Evolutionary conservation across 2,113 vertebrate genomes (phyloP), one percentile per base, ranked within the genome.

Genomic region (Corvus hawaiiensis): DNA sequence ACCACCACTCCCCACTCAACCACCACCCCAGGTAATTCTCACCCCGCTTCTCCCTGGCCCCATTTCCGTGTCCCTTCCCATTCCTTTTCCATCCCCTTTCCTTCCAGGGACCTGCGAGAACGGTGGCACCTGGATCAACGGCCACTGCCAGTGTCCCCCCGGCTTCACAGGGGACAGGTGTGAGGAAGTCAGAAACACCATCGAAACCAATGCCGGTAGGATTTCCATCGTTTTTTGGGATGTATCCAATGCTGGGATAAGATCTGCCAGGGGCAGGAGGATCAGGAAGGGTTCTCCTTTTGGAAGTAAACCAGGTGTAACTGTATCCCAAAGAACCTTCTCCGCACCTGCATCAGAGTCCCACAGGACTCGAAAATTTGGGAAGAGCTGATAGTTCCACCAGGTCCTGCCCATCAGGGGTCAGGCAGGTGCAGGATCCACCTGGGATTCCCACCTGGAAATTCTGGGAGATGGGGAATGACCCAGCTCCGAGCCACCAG

Each of bases 201-300:
- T 78, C 5, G 30, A 52, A 27, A 78, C 75, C 59, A 16, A n/a
- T 1, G 37, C 48, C 1, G 75, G 75, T 78, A 63, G 30, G 75
- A 52, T 41, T 52, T 28, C 75, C 30, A 0, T 9, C 6, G 1
- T 54, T 54, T 27, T n/a, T 30, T 3, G 22, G 37, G 35, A 16
- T 77, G 10, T 0, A 2, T 32, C 21, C 44, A 3, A 3, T 0
- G 3, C 16, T 21, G 35, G 17, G 75, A 6, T 17, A 5, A 28
- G 32, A 6, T 64, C 48, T 22, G 18, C 5, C 0, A 0, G 17
- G 48, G 22, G 8, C 10, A n/a, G 59, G 30, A 64, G 11, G 30
- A 22, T 23, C 48, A 8, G 5, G 24, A 23, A 26, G 7, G 7
- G 16, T 44, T 66, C 39, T 54, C 24, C 22, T 8, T 26, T 16